Evolutionary conservation across 2,888 invertebrate genomes (phyloP), one percentile per base, ranked within the genome.

Genomic region (Piscicola geometra): DNA sequence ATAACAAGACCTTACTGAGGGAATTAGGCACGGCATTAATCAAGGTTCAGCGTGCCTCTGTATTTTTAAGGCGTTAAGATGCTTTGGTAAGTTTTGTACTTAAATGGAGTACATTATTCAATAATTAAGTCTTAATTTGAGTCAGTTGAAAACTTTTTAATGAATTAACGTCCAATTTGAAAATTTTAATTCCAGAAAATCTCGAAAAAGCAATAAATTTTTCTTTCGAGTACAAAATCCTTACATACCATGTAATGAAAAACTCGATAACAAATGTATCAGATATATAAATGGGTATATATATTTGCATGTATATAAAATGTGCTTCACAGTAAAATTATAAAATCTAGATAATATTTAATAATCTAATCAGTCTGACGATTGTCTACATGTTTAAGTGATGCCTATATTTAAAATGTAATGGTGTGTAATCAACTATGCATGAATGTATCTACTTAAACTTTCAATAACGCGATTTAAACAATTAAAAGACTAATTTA

Each of bases 181-280:
- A 56, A 56, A 56, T 15, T 56, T 56, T 56, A 56, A 56, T 56
- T 56, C 60, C 60, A 56, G 60, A 56, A 56, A 56, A 56, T 56
- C 60, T 56, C 60, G 60, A 56, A 56, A 56, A 56, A 56, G 21
- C n/a, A 56, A 56, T 56, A 56, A 56, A 56, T 3, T 56, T 56
- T 56, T 56, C n/a, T 56, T 56, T 56, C 60, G 60, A 56, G 60
- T 56, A 56, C 60, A 56, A 56, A 56, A 56, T 56, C 60, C n/a
- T 56, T 18, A 56, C 60, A 56, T 56, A 56, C 60, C 60, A 56
- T 56, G 60, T 56, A 56, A 56, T 56, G 21, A 3, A 25, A 15
- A 21, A 56, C 60, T 56, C 25, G 60, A 56, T 56, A 56, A 56
- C 60, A 56, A 56, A 18, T 56, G 5, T 21, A n/a, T 25, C 21